phyloP scores from a whole-genome alignment of 1,140 invertebrate genomes.

The Diabrotica virgifera region DNA sequence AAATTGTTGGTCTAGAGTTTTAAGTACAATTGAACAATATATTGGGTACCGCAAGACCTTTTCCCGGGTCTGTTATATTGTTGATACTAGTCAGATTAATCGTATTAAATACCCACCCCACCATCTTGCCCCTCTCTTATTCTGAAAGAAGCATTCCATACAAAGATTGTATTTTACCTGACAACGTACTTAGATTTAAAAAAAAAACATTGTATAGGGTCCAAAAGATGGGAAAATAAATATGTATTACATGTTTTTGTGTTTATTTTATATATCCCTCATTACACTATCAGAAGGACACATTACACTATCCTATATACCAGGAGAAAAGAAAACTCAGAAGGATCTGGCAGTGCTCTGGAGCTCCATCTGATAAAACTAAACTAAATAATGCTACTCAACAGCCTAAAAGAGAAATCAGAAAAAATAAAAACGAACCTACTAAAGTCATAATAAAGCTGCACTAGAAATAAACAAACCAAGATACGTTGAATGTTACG shows the following conservation, averaged over 20 bases:
- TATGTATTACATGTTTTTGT: constrained; percentile 42
- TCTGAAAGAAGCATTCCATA: constrained; percentile 49
- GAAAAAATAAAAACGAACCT: too few species aligned
- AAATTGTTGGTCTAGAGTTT: constrained; percentile 45
- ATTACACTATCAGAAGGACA: too few species aligned
- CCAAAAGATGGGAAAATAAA: constrained; percentile 53
- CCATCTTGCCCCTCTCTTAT: constrained; percentile 46
- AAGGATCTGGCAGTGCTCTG: too few species aligned
- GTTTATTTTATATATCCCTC: background rate
- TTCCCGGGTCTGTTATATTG: constrained; percentile 35
- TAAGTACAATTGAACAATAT: constrained; percentile 40
- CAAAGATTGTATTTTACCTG: constrained; percentile 51
- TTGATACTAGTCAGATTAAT: constrained; percentile 49
- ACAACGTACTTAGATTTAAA: constrained; percentile 51
- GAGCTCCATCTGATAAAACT: too few species aligned
- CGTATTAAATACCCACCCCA: constrained; percentile 43
- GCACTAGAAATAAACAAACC: too few species aligned
- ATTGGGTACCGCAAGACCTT: constrained; percentile 29
- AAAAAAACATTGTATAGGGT: constrained; percentile 48
- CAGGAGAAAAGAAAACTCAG: too few species aligned
- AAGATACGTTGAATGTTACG: too few species aligned
- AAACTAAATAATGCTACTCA: too few species aligned
- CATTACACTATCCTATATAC: too few species aligned
- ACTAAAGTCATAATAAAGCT: too few species aligned
- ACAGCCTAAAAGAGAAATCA: too few species aligned